Base-by-base conservation (phyloP, 2,113 vertebrate species). In the Xerus inauris region DNA sequence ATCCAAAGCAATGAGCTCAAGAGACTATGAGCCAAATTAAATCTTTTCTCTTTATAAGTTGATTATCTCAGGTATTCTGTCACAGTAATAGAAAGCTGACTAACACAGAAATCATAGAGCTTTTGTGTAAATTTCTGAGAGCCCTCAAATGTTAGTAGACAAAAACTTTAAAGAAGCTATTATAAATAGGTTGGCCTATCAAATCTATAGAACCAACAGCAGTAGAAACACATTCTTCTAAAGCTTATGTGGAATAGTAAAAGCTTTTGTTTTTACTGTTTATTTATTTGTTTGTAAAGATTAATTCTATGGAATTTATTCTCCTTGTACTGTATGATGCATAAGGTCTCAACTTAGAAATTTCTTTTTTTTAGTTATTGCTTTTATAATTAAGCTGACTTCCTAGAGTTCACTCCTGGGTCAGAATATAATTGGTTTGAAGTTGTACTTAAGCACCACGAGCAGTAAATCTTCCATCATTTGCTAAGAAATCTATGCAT, bases 331-430 rank as follows among this genome's bases (percentile, higher is more conserved):
- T 86, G 20, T 80, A 20, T 59, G 47, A 28, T 57, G 13, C 38
- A 42, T 93, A 28, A 35, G 49, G 14, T 65, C 26, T 65, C n/a
- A 10, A n/a, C 47, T 83, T 62, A n/a, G 10, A 11, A 8, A 6
- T 77, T 57, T 67, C 59, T 80, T 69, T 79, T 81, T 10, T 57
- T 57, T 51, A 51, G 40, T 59, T 69, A 40, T 77, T 69, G 30
- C 51, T 84, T 77, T 77, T 57, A 69, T 59, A 79, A 72, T 79
- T 65, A 96, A 94, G 54, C 40, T 79, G 71, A 94, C 65, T 89
- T 92, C 84, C 54, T 65, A 89, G 71, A 47, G 51, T 45, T 79
- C 62, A 84, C 65, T 28, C 45, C 49, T 49, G n/a, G 62, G 24
- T 81, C 75, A 84, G 40, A 24, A 35, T 16, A n/a, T 54, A 62